Conservation (phyloP, 2,113 vertebrate genomes). For the Sigmodon hispidus region DNA sequence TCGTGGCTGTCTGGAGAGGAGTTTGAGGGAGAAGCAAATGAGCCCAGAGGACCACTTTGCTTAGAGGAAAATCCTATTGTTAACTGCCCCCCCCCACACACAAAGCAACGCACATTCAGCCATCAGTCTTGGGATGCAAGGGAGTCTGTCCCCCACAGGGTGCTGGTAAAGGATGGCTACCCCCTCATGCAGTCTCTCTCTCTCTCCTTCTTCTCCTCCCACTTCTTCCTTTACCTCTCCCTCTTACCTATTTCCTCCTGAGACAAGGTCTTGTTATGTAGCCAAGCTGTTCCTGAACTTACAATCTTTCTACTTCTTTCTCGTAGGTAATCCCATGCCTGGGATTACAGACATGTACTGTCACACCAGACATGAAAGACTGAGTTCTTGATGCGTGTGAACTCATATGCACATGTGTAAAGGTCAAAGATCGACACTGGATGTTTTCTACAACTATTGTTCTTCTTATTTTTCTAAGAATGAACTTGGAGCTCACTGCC, state of each 20-base stretch:
- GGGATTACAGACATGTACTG: neutral
- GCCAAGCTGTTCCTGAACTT: neutral
- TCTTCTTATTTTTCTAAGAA: neutral
- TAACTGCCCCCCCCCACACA: neutral
- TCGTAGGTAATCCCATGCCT: neutral
- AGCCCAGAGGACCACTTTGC: neutral
- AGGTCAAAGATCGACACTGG: neutral
- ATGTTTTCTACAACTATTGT: neutral
- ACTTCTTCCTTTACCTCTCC: neutral
- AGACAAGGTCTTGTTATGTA: neutral
- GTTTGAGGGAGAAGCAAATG: slow-evolving; percentile 26
- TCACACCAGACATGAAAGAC: neutral
- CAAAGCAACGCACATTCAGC: neutral
- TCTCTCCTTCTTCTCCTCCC: neutral
- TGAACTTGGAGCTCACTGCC: neutral
- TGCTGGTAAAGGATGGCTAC: neutral
- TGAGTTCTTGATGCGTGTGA: neutral
- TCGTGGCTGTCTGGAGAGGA: slow-evolving; percentile 32
- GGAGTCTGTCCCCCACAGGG: neutral
- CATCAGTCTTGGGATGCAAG: neutral
- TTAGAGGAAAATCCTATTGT: neutral
- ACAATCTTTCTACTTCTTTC: neutral
- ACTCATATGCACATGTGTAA: neutral
- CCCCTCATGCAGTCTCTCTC: neutral
- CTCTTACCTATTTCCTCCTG: neutral